These are phyloP conservation scores for Drosophila paramelanica DNA, from an alignment of 2,888 invertebrate species.

Conservation along the genomic window DNA sequence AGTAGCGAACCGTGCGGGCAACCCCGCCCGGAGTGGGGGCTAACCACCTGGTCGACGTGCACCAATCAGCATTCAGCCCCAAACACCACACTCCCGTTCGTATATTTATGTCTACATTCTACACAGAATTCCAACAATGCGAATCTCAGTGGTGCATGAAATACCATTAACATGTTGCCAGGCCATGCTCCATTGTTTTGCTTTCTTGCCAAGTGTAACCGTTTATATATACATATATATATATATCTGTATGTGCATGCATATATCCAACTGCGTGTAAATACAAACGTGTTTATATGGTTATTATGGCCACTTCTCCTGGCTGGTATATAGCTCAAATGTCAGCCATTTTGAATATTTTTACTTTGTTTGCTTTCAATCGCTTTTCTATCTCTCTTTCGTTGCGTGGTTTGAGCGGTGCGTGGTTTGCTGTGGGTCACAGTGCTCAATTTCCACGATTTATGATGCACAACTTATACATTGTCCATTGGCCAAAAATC, in stretches of 20 bases:
- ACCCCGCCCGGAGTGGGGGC: conserved; percentile 25
- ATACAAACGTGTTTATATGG: conserved; percentile 19
- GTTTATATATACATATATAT: background rate
- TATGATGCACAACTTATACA: conserved; percentile 36
- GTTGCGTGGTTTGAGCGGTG: background rate
- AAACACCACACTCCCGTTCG: conserved; percentile 1
- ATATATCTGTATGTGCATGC: background rate
- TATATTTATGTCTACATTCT: conserved; percentile 8
- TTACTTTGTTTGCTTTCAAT: conserved; percentile 51
- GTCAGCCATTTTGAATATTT: conserved; percentile 84
- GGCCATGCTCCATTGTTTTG: conserved; percentile 65
- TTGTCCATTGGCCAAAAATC: conserved; percentile 28
- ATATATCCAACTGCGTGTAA: background rate
- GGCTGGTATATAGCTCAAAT: conserved; percentile 39
- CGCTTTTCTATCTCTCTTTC: conserved; percentile 33
- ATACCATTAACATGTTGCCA: conserved; percentile 79
- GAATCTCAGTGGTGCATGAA: conserved; percentile 78
- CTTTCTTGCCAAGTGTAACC: conserved; percentile 8
- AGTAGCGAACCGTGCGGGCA: conserved; percentile 56
- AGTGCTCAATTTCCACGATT: conserved; percentile 39
- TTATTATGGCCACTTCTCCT: conserved; percentile 25
- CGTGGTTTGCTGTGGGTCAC: conserved; percentile 7
- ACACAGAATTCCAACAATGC: conserved; percentile 58
- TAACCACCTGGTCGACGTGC: conserved; percentile 59
- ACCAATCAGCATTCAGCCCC: conserved; percentile 63